Evolutionary conservation across 2,888 invertebrate species (phyloP).

Genomic region (Drosophila peninsularis): DNA sequence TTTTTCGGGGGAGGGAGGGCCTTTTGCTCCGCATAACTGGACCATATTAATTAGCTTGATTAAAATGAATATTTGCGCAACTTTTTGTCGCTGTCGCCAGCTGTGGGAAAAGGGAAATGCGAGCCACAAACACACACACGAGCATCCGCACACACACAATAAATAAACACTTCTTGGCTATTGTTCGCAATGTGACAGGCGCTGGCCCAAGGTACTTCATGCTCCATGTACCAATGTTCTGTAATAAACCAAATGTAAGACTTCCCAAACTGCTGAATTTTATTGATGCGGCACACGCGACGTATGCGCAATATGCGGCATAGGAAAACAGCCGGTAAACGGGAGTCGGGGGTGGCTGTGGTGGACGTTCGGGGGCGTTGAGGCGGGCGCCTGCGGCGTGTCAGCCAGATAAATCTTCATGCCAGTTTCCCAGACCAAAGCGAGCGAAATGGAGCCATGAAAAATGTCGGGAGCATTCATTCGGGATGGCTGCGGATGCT

Average conservation of each 20-base stretch:
- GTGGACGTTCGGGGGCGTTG: too few species aligned
- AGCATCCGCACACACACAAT: slow-evolving; percentile 46
- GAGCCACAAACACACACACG: neutral
- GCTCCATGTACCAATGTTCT: slow-evolving; percentile 11
- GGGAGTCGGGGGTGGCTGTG: neutral
- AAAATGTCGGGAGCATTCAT: slow-evolving; percentile 70
- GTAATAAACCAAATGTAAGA: slow-evolving; percentile 73
- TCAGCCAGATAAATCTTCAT: slow-evolving; percentile 68
- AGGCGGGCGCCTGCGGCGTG: slow-evolving; percentile 31
- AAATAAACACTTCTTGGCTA: slow-evolving; percentile 71
- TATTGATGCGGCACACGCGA: slow-evolving; percentile 67
- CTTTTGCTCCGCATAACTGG: slow-evolving; percentile 47
- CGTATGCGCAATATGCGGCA: slow-evolving; percentile 59
- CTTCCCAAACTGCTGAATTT: slow-evolving; percentile 62
- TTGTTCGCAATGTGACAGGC: slow-evolving; percentile 57
- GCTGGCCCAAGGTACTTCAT: slow-evolving; percentile 48
- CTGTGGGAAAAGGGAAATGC: slow-evolving; percentile 16
- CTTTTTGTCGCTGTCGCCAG: slow-evolving; percentile 44
- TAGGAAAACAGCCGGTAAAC: slow-evolving; percentile 37
- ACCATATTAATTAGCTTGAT: slow-evolving; percentile 79
- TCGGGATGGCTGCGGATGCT: slow-evolving; percentile 40
- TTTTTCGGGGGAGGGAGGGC: slow-evolving; percentile 13
- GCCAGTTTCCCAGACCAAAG: slow-evolving; percentile 39
- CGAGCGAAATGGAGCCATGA: slow-evolving; percentile 68
- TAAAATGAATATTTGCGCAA: slow-evolving; percentile 75